A percentile compares a stretch with the other conserved stretches of the same genome.
Evolutionary conservation across 2,113 vertebrate genomes (phyloP).

Genomic region (Pluvialis apricaria): DNA sequence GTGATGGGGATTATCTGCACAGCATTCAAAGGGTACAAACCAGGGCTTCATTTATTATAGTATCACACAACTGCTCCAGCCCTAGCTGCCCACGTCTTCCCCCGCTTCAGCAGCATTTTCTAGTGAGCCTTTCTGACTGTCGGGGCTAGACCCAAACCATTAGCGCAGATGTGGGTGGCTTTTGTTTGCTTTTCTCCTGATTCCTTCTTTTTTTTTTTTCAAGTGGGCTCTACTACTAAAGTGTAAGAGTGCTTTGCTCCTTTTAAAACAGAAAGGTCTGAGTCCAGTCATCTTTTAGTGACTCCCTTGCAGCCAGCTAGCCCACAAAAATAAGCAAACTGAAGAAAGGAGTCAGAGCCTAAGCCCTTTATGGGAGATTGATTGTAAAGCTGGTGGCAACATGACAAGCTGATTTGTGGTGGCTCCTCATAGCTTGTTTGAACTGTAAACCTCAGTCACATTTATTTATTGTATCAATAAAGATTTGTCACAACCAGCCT

Average conservation of each 20-base stretch:
- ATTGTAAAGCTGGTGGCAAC: conserved; percentile 38
- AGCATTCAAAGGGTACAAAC: not conserved
- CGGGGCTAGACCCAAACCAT: not conserved
- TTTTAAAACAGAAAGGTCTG: conserved; percentile 43
- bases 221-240: not conserved
- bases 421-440: conserved; percentile 47
- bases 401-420: conserved; percentile 67
- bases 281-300: conserved; percentile 7
- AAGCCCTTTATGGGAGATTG: conserved; percentile 59
- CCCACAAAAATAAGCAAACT: conserved; percentile 64
- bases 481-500: not conserved
- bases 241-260: not conserved
- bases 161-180: not conserved
- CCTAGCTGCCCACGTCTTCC: not conserved
- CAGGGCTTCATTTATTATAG: not conserved
- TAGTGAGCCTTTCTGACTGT: not conserved
- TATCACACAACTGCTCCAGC: not conserved
- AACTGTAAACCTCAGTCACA: conserved; percentile 37
- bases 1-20: not conserved
- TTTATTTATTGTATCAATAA: conserved; percentile 43
- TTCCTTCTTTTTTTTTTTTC: not conserved
- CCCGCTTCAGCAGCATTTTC: not conserved
- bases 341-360: conserved; percentile 41
- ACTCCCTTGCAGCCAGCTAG: conserved; percentile 32
- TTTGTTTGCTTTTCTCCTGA: conserved; percentile 28